Conservation (phyloP, 2,113 vertebrate genomes). For the Microtus montanus region DNA sequence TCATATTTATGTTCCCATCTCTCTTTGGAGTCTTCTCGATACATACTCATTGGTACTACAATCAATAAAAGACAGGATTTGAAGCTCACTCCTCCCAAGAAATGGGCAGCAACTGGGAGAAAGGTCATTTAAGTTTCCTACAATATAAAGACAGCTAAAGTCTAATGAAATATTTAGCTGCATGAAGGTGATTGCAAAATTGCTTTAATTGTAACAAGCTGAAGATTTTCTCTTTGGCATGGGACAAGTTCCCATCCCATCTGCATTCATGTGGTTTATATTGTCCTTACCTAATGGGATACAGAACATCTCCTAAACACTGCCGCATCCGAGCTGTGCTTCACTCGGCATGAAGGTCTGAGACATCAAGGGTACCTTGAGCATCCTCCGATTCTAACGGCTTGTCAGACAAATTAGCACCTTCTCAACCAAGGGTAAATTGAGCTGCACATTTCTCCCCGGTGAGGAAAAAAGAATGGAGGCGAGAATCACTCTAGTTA, state of each 20-base stretch:
- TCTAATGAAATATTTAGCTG: slow-evolving; percentile 63
- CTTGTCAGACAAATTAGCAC: slow-evolving; percentile 95
- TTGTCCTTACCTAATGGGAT: slow-evolving; percentile 90
- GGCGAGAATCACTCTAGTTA: slow-evolving; percentile 80
- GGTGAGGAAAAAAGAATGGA: slow-evolving; percentile 66
- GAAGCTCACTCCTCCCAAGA: slow-evolving; percentile 21
- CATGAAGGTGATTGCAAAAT: slow-evolving; percentile 51
- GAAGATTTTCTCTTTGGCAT: slow-evolving; percentile 78
- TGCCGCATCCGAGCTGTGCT: slow-evolving; percentile 88
- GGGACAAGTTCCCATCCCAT: slow-evolving; percentile 56
- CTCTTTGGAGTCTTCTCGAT: slow-evolving; percentile 57
- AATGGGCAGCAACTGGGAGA: neutral
- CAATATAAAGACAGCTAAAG: slow-evolving; percentile 38
- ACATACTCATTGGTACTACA: slow-evolving; percentile 39
- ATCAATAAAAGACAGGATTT: slow-evolving; percentile 52
- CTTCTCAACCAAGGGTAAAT: slow-evolving; percentile 88
- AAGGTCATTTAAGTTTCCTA: slow-evolving; percentile 44
- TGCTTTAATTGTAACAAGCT: slow-evolving; percentile 80
- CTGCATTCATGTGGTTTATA: slow-evolving; percentile 81
- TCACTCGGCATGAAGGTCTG: slow-evolving; percentile 92
- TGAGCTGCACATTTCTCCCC: slow-evolving; percentile 89
- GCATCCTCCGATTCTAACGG: slow-evolving; percentile 91
- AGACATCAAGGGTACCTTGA: slow-evolving; percentile 95
- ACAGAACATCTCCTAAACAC: slow-evolving; percentile 89
- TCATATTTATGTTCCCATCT: slow-evolving; percentile 50